These are phyloP conservation scores for Aphelenchoides besseyi DNA, from an alignment of 1,140 invertebrate species.

Conservation along the genomic window DNA sequence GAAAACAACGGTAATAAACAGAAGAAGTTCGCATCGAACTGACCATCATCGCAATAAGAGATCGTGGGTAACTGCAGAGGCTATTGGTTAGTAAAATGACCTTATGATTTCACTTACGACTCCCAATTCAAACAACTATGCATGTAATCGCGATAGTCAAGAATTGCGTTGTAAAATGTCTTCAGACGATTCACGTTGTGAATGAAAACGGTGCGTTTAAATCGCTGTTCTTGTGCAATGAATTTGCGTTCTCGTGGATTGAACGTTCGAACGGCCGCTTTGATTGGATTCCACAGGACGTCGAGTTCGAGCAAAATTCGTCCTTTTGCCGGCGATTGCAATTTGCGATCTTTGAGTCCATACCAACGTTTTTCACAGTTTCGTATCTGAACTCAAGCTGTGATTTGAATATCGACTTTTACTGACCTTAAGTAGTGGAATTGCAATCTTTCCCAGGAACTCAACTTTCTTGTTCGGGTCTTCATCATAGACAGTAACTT, in stretches of 20 bases:
- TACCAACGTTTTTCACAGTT: slow-evolving; percentile 93
- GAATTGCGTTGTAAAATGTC: slow-evolving; percentile 79
- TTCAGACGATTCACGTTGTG: slow-evolving; percentile 74
- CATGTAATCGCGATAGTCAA: slow-evolving; percentile 83
- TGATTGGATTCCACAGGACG: slow-evolving; percentile 85
- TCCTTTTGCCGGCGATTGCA: slow-evolving; percentile 81
- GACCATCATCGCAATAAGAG: slow-evolving; percentile 78
- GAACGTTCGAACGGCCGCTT: slow-evolving; percentile 82
- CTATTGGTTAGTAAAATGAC: too few species aligned
- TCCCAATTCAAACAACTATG: slow-evolving; percentile 98
- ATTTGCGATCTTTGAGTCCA: slow-evolving; percentile 90
- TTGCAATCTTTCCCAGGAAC: slow-evolving; percentile 86
- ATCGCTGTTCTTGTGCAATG: slow-evolving; percentile 87
- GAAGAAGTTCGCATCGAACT: neutral
- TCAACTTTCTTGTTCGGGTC: slow-evolving; percentile 96
- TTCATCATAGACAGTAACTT: slow-evolving; percentile 97
- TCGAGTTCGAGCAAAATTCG: slow-evolving; percentile 88
- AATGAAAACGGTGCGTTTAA: slow-evolving; percentile 72
- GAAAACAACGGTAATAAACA: slow-evolving; percentile 16
- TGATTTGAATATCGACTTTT: neutral
- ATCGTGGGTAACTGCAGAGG: too few species aligned
- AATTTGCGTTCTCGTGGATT: slow-evolving; percentile 93
- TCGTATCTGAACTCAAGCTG: slow-evolving; percentile 69
- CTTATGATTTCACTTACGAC: too few species aligned
- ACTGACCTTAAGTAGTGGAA: slow-evolving; percentile 72